Percentiles rank a stretch among this genome's conserved stretches.
phyloP scores from a whole-genome alignment of 2,888 invertebrate genomes.

The Myathropa florea region DNA sequence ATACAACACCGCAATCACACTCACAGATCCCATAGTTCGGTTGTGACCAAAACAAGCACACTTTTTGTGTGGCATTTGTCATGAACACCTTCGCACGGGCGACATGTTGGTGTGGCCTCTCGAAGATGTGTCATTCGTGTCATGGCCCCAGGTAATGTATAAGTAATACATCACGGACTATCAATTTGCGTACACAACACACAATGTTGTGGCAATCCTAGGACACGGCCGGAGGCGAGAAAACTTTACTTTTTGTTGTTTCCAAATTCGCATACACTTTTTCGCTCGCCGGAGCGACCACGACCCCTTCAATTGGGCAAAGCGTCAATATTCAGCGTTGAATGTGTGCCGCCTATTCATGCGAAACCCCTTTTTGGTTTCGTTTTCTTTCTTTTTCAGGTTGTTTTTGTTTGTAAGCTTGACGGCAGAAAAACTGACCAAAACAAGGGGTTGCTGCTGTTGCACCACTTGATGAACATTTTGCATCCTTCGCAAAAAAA shows the following conservation, averaged over 20 bases:
- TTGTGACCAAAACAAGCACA: slow-evolving; percentile 58
- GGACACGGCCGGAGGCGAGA: slow-evolving; percentile 60
- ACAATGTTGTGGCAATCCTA: slow-evolving; percentile 49
- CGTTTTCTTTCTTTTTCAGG: not conserved
- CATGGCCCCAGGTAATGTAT: slow-evolving; percentile 43
- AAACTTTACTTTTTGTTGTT: slow-evolving; percentile 29
- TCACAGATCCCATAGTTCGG: slow-evolving; percentile 29
- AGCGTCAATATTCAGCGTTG: slow-evolving; percentile 18
- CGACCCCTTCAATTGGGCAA: slow-evolving; percentile 38
- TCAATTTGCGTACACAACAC: slow-evolving; percentile 60
- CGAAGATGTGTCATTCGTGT: slow-evolving; percentile 24
- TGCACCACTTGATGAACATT: not conserved
- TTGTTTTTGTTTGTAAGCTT: not conserved
- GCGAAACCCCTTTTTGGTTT: not conserved
- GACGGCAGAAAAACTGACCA: slow-evolving; percentile 51
- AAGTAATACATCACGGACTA: slow-evolving; percentile 62
- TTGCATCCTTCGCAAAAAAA: not conserved
- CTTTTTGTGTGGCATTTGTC: slow-evolving; percentile 21
- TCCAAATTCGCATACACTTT: slow-evolving; percentile 15
- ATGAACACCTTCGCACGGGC: slow-evolving; percentile 15
- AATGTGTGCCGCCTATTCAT: not conserved
- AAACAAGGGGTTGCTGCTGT: slow-evolving; percentile 16
- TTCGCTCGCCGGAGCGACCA: not conserved
- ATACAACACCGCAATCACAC: slow-evolving; percentile 24
- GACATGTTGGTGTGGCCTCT: not conserved